Percentiles rank a stretch among this genome's conserved stretches.
Evolutionary conservation across 2,888 invertebrate species (phyloP).

Genomic region (Platycheirus albimanus): DNA sequence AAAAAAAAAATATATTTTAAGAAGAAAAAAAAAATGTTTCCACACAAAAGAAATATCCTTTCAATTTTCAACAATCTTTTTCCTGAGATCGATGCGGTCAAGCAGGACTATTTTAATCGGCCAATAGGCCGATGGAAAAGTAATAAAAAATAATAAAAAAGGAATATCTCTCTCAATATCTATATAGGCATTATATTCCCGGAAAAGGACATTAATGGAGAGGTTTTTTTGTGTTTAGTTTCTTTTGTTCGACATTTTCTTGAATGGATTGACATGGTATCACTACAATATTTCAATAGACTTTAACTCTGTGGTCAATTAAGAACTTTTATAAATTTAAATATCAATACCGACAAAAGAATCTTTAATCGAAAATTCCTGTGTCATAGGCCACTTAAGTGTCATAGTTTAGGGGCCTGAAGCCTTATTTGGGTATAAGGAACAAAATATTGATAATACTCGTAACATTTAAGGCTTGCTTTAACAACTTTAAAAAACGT

Average conservation of each 20-base stretch:
- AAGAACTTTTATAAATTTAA: constrained; percentile 11
- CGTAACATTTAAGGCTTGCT: too few species aligned
- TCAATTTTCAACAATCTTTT: constrained; percentile 40
- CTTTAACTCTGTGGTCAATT: constrained; percentile 17
- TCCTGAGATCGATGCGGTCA: constrained; percentile 49
- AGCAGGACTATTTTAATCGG: constrained; percentile 66
- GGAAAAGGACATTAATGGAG: constrained; percentile 40
- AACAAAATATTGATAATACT: too few species aligned
- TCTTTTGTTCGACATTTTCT: constrained; percentile 44
- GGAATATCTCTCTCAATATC: constrained; percentile 13
- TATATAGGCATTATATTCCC: constrained; percentile 36
- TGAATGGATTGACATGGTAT: neutral
- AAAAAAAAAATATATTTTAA: neutral
- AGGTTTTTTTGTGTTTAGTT: constrained; percentile 1
- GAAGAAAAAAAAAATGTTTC: neutral
- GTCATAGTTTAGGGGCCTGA: too few species aligned
- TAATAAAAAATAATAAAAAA: constrained; percentile 44
- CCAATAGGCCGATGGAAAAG: constrained; percentile 56
- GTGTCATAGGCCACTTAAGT: too few species aligned
- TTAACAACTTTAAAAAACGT: too few species aligned
- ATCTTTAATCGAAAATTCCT: too few species aligned
- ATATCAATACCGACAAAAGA: neutral
- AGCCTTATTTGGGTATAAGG: too few species aligned
- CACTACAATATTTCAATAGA: neutral
- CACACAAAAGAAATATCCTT: constrained; percentile 29